Percentiles rank a stretch among this genome's conserved stretches.
Evolutionary conservation across 2,797 vertebrate genomes (phyloP).

Genomic region (Dipus sagitta): DNA sequence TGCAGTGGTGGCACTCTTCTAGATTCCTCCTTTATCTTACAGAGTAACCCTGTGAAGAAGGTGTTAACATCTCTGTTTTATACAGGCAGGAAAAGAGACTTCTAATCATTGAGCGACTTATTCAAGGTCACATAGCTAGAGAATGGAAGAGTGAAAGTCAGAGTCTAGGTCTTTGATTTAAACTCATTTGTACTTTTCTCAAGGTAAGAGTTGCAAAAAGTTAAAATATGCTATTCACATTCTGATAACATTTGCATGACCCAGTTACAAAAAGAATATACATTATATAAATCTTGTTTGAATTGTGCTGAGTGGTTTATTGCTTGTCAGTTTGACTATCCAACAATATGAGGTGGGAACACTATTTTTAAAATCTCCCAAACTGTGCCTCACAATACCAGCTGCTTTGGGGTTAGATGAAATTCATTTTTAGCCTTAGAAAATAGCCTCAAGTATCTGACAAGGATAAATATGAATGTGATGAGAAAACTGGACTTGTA

Average conservation of each 20-base stretch:
- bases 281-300: background rate
- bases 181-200: background rate
- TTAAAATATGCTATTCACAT: slow-evolving; percentile 20
- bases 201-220: background rate
- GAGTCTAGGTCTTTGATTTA: slow-evolving; percentile 6
- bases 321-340: background rate
- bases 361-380: background rate
- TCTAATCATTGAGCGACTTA: background rate
- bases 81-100: background rate
- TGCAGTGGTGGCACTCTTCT: background rate
- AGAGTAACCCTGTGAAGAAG: background rate
- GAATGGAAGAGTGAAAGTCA: slow-evolving; percentile 10
- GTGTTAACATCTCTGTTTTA: slow-evolving; percentile 1
- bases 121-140: background rate
- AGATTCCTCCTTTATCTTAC: background rate
- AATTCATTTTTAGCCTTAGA: background rate
- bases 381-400: background rate
- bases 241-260: slow-evolving; percentile 1
- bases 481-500: slow-evolving; percentile 9
- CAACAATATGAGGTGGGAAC: background rate
- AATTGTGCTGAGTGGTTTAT: background rate
- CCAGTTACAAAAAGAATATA: slow-evolving; percentile 30
- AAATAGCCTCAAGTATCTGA: slow-evolving; percentile 3
- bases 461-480: background rate
- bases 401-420: slow-evolving; percentile 8